Base-by-base conservation (phyloP, 2,113 vertebrate genomes). In the Takifugu flavidus region DNA sequence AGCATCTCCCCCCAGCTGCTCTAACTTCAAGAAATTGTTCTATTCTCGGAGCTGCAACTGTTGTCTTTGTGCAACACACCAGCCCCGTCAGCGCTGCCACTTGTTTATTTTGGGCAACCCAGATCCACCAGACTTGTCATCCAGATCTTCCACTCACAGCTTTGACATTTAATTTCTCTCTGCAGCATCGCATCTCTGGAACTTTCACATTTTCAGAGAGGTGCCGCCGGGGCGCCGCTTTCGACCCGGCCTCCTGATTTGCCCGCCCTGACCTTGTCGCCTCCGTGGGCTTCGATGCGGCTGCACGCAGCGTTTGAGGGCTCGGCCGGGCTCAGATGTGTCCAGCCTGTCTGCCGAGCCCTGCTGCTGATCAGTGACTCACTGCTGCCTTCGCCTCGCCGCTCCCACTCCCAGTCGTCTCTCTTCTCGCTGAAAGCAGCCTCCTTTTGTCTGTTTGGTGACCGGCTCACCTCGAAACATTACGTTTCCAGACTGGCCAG, bases 381-480 rank as follows among this genome's bases (percentile, higher is more conserved):
- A 87, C 72, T 6, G 57, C 34, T 49, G 65, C 71, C 72, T 82
- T 71, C 74, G 75, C 69, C 77, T 75, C 74, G 59, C 72, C 74
- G 78, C 83, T 78, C 84, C 79, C 83, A 78, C 86, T 74, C 80
- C 77, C 80, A 75, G 70, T 80, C 80, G 75, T 74, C 74, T 65
- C 64, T 74, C 65, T 69, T 77, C 84, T 77, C 71, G 82, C 76
- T 72, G 70, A 68, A 67, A 84, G 71, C 62, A 76, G 75, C 68
- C 75, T 77, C 75, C 45, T 54, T 82, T 73, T 79, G 75, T 69
- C 65, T 82, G 72, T 56, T 56, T 64, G 65, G n/a, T 44, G 65
- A 28, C 56, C 80, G 78, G 57, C 5, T 50, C 13, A 39, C 34
- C 34, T 39, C 34, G 11, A 11, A 39, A 6, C 11, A 11, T 39